A percentile compares a stretch with the other conserved stretches of the same genome.
phyloP scores from a whole-genome alignment of 2,888 invertebrate species.

The Limnephilus auricula region DNA sequence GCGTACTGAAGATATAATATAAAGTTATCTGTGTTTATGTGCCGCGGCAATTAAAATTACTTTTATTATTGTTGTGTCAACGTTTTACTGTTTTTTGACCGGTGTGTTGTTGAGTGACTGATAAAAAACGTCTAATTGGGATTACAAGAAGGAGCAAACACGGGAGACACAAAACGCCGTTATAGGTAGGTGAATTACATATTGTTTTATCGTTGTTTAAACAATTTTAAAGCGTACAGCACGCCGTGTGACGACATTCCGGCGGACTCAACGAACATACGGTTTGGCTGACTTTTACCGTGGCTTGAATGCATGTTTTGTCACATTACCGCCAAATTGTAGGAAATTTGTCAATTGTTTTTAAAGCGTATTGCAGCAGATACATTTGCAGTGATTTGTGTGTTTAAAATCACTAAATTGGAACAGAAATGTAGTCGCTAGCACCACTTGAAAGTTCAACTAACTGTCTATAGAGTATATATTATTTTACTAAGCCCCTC shows the following conservation, averaged over 20 bases:
- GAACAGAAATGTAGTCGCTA: neutral
- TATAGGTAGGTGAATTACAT: neutral
- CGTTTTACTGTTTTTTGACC: neutral
- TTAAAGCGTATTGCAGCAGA: neutral
- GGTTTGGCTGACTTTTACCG: neutral
- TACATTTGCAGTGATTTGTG: neutral
- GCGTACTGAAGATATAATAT: neutral
- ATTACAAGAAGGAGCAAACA: neutral
- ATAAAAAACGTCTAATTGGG: neutral
- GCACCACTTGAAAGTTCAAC: neutral
- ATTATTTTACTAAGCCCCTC: neutral
- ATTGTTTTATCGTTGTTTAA: neutral
- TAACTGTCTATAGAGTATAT: neutral
- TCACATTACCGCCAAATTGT: neutral
- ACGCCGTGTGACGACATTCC: neutral
- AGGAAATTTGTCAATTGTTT: neutral
- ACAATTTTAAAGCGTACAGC: neutral
- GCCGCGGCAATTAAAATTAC: neutral
- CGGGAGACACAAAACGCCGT: neutral
- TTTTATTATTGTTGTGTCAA: constrained; percentile 2
- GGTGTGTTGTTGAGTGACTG: neutral
- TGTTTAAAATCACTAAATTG: neutral
- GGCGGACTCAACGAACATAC: neutral
- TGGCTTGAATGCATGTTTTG: neutral
- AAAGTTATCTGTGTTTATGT: neutral